A percentile compares a stretch with the other conserved stretches of the same genome.
phyloP scores from a whole-genome alignment of 2,888 invertebrate species.

The Acanthosepion pharaonis region DNA sequence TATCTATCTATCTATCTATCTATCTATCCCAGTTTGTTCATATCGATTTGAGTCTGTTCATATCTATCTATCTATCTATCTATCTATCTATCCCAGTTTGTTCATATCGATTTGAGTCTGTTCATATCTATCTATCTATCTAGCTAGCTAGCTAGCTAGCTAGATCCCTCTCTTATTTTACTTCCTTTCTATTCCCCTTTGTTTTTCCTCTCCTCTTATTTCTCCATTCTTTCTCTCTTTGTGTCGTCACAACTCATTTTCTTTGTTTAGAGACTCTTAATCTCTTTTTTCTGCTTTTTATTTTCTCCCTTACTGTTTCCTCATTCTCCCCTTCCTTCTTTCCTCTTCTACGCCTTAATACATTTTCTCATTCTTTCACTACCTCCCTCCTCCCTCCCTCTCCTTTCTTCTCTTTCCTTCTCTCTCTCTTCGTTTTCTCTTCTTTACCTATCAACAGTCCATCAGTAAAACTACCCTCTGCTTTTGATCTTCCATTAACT shows the following conservation, averaged over 20 bases:
- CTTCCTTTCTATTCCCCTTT: background rate
- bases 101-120: no score
- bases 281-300: background rate
- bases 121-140: background rate
- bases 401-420: background rate
- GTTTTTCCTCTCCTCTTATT: background rate
- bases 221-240: background rate
- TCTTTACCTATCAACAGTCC: background rate
- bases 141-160: rapidly evolving
- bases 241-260: rapidly evolving
- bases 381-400: background rate
- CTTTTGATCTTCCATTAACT: slow-evolving; percentile 23
- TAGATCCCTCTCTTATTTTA: background rate
- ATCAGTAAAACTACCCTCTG: background rate
- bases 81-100: no score
- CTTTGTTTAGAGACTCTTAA: background rate
- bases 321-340: background rate
- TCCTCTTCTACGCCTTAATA: background rate
- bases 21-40: no score
- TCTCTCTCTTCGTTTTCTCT: background rate
- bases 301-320: background rate
- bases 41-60: no score
- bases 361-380: background rate
- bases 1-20: no score
- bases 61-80: no score